Conservation (phyloP, 2,113 vertebrate species). For the Vulpes ferrilata region DNA sequence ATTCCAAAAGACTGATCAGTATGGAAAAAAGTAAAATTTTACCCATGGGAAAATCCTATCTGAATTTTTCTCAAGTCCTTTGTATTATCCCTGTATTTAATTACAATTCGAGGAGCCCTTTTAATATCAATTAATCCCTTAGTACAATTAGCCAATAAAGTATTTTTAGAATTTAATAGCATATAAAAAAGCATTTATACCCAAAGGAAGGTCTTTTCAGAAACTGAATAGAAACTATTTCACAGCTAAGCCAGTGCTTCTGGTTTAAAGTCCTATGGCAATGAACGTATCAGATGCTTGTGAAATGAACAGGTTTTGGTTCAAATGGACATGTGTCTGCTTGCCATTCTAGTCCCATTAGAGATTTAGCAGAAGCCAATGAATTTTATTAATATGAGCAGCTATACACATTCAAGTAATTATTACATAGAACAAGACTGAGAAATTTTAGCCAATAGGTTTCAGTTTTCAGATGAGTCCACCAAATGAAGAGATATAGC, state of each 20-base stretch:
- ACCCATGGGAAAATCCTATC: not conserved
- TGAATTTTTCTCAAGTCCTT: conserved; percentile 27
- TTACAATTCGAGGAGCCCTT: not conserved
- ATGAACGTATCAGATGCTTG: not conserved
- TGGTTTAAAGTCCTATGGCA: not conserved
- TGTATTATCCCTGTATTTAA: conserved; percentile 27
- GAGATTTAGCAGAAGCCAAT: conserved; percentile 25
- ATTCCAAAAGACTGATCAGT: conserved; percentile 25
- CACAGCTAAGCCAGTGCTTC: not conserved
- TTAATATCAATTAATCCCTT: conserved; percentile 41
- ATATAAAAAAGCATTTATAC: conserved; percentile 41
- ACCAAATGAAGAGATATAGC: not conserved
- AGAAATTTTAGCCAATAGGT: conserved; percentile 3
- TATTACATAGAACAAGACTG: not conserved
- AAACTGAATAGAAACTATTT: not conserved
- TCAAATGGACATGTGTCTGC: conserved; percentile 27
- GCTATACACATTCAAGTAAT: not conserved
- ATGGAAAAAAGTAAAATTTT: not conserved
- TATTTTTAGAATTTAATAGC: conserved; percentile 48
- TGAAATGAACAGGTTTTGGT: conserved; percentile 35
- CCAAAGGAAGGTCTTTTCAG: not conserved
- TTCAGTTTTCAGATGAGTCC: conserved; percentile 9
- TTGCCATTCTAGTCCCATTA: conserved; percentile 26
- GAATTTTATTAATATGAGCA: conserved; percentile 34
- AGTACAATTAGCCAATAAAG: conserved; percentile 26